Conservation (phyloP, 1,140 invertebrate species). For the Pseudomyrmex gracilis region DNA sequence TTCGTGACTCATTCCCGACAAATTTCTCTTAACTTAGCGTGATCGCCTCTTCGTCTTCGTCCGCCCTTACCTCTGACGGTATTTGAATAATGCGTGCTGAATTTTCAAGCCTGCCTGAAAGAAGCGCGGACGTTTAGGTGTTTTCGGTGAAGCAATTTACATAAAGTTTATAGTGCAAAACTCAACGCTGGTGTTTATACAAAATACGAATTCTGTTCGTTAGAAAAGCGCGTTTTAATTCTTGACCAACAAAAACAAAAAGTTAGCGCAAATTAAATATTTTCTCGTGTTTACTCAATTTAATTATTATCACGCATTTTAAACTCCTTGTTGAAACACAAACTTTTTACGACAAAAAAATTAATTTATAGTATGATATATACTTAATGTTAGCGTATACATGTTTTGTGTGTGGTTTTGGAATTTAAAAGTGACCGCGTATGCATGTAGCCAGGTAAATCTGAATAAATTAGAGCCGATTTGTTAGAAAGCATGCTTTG, state of each 20-base stretch:
- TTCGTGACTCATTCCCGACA: conserved; percentile 64
- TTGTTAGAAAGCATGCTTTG: conserved; percentile 61
- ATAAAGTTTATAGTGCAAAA: conserved; percentile 7
- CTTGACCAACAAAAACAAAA: neutral
- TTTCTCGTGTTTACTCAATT: neutral
- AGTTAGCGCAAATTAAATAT: neutral
- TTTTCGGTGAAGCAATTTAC: conserved; percentile 37
- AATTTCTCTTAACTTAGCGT: conserved; percentile 61
- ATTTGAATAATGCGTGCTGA: conserved; percentile 53
- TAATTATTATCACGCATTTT: neutral
- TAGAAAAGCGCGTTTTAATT: neutral
- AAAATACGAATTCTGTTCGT: conserved; percentile 33
- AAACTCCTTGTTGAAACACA: neutral
- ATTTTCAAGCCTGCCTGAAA: conserved; percentile 53
- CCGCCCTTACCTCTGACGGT: conserved; percentile 28
- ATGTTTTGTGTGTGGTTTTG: conserved; percentile 24
- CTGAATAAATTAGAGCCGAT: conserved; percentile 70
- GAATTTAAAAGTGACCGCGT: conserved; percentile 12
- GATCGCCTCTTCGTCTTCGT: conserved; percentile 61
- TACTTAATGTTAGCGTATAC: neutral
- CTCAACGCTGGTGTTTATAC: conserved; percentile 21
- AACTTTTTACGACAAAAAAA: neutral
- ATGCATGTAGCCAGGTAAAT: conserved; percentile 29
- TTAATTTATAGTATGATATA: neutral
- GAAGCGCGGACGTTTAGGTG: neutral